Base-by-base conservation (phyloP, 2,888 invertebrate genomes). In the Liposcelis brunnea region DNA sequence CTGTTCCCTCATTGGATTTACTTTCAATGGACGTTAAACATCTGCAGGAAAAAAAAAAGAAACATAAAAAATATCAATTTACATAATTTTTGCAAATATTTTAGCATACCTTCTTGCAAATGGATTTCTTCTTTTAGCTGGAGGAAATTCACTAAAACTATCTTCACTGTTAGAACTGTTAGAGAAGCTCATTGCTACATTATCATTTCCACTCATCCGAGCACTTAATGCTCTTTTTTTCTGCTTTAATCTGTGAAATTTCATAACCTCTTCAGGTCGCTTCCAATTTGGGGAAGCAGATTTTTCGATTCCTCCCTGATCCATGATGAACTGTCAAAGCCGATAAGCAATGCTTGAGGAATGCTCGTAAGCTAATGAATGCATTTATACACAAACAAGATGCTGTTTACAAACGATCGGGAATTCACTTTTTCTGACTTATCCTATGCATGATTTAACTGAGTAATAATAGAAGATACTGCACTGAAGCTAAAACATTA, bases 151-250 rank as follows among this genome's bases (percentile, higher is more conserved):
- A 6, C 33, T 19, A 6, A 45, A 36, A 45, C 37, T 38, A 8
- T 42, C 37, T 40, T n/a, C 15, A n/a, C 26, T 42, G 26, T 32
- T 35, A 40, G 12, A 21, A 10, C 26, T 42, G 14, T 19, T 35
- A 31, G 15, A 35, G 37, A 31, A 36, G 19, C 32, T 5, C 26
- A 45, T 10, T 19, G 46, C 31, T 37, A 16, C 31, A 16, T n/a
- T 21, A 14, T 35, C 35, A 19, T 40, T 54, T 43, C 62, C 65
- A 48, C 65, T 68, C 52, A 80, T 69, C 47, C 78, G 69, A 49
- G 78, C 81, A 62, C 84, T 79, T 42, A 87, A 64, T 21, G 82
- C 80, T 61, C 74, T 76, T 59, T 85, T 83, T 58, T 77, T 79
- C 55, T 76, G 71, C 60, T 82, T 83, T 49, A 86, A 60, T 52